A percentile compares a stretch with the other conserved stretches of the same genome.
Conservation (phyloP, 2,113 vertebrate genomes). For the Pheucticus melanocephalus region DNA sequence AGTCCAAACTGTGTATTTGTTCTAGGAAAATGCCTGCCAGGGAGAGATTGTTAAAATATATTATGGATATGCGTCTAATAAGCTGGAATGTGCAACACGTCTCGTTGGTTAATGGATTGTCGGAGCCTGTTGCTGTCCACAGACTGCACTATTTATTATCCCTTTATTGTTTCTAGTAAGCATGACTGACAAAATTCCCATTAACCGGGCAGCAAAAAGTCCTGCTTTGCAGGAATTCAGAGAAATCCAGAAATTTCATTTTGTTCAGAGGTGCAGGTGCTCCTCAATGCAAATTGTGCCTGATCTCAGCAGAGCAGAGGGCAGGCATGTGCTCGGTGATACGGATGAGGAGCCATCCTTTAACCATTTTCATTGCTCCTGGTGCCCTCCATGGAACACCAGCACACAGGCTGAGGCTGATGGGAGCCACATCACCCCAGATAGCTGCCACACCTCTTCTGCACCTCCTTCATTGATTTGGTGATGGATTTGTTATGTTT, state of each 20-base stretch:
- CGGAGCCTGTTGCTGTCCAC: background rate
- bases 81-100: background rate
- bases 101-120: background rate
- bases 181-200: background rate
- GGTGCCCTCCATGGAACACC: background rate
- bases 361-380: fast-evolving
- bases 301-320: background rate
- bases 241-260: background rate
- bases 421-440: fast-evolving
- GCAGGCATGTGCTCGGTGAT: fast-evolving
- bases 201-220: background rate
- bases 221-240: background rate
- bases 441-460: background rate
- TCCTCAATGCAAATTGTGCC: background rate
- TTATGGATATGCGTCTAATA: conserved; percentile 35
- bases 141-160: background rate
- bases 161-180: background rate
- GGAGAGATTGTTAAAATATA: background rate
- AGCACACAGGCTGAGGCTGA: fast-evolving
- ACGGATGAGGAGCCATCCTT: background rate
- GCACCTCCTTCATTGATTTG: background rate
- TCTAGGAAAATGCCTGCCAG: conserved; percentile 27
- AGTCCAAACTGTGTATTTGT: background rate
- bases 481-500: conserved; percentile 12
- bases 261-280: background rate